Evolutionary conservation across 2,888 invertebrate species (phyloP), one percentile per base, ranked within the genome.

Genomic region (Pollenia angustigena): DNA sequence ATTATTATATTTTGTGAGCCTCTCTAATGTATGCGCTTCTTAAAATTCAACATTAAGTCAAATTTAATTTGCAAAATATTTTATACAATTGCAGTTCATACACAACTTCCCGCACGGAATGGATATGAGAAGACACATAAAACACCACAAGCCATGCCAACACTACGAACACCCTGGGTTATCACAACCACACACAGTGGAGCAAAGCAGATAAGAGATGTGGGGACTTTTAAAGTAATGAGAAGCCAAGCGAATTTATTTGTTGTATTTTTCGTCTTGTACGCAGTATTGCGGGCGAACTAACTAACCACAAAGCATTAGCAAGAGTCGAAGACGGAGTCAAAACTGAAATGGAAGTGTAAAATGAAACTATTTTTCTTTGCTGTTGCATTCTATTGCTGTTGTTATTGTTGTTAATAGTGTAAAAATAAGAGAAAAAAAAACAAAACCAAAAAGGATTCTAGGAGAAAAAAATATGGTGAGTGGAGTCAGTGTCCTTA

Each of bases 141-240:
- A 88, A 90, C 91, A 54, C 90, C 92, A 74, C 90, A 91, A 44
- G 90, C 91, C 11, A 90, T 91, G 14, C 92, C 93, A 62, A 92
- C 93, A 72, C 91, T 91, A 12, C 90, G 91, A 75, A 91, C 93
- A 71, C 91, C 92, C n/a, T 92, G 93, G 91, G 90, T 91, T 52
- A 90, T 92, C 52, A 88, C 91, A 72, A 93, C 88, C 74, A 74
- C 88, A 82, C 80, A 68, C 71, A 66, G 81, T 80, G 74, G 82
- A 50, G 54, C 76, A 14, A 60, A 76, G 74, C 81, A 79, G 82
- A 72, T 60, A 64, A 81, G 16, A 66, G 50, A 72, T 66, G 52
- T 83, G 23, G 86, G 58, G 10, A 11, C 66, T 58, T 12, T 54
- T 48, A 52, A 62, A 76, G 60, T 44, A 76, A 56, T 81, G 18